Base-by-base conservation (phyloP, 64 coral and sea anemone species). In the Platygyra sinensis region DNA sequence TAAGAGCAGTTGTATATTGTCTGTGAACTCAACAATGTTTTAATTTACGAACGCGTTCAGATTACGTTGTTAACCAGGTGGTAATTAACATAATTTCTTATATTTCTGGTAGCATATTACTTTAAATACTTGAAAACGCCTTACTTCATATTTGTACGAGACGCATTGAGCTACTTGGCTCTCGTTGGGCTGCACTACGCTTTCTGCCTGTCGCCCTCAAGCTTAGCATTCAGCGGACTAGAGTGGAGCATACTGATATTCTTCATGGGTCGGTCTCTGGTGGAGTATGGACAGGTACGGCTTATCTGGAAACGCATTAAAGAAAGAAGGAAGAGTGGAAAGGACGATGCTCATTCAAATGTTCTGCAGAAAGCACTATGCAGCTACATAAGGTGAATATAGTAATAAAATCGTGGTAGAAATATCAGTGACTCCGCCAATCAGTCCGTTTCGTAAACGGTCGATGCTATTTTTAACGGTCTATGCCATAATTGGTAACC, bases 221-320 rank as follows among this genome's bases (percentile, higher is more conserved):
- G 67, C 24, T 13, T 72, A 72, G 67, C 22, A n/a, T 72, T 72
- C 67, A 72, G 67, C 67, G 67, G 67, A 22, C 29, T 72, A 72
- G 67, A 72, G 67, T 72, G 67, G 67, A 72, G 67, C 67, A 72
- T 72, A 72, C 67, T 72, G 7, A 72, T 72, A 72, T 72, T 72
- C 67, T 72, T 72, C n/a, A 29, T 72, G 67, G 67, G 67, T 72
- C 67, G 67, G 2, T 72, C 6, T 25, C 67, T 72, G 10, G 67
- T 72, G 67, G 67, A 72, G 24, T 72, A 22, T 72, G 24, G 67
- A 29, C 67, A 72, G 67, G 11, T 72, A 72, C 22, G 22, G 4
- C 67, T 72, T 29, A 72, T 12, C 22, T n/a, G 29, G 29, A 29
- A 72, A 28, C 67, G 67, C 18, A 72, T 72, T 22, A 29, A 72